Base-by-base conservation (phyloP, 1,140 invertebrate genomes). In the Drosophila suzukii region DNA sequence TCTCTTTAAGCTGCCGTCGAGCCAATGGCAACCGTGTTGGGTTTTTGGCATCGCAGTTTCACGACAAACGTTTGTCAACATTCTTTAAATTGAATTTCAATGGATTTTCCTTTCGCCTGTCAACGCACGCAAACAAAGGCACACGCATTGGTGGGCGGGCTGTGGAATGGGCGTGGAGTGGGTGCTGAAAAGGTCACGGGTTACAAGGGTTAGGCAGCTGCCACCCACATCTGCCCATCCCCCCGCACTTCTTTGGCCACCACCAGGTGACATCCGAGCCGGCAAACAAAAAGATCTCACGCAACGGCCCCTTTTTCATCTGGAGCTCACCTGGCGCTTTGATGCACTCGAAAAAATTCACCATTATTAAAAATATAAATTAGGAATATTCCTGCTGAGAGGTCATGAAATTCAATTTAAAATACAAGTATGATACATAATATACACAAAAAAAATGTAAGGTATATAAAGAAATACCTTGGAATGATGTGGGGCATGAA, bases 1-100 rank as follows among this genome's bases (percentile, higher is more conserved):
- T 56, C 61, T 53, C 72, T 67, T 58, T 75, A 75, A 75, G 46
- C 71, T 63, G 51, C 75, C 72, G 70, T 20, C 46, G 46, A n/a
- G 54, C 15, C 34, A 57, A 50, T 27, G 49, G 49, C 50, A 72
- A 55, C 38, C 58, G 24, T 38, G 20, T 39, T 66, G 67, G 39
- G 67, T 34, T 34, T 34, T 36, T n/a, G 66, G 34, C 24, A 43
- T 36, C 39, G 46, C 70, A 30, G 54, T 73, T 50, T 67, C 61
- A 63, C 78, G 75, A 78, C 75, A 78, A 78, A 78, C 75, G 75
- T 78, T 78, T 78, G 75, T 78, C 75, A 78, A 78, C 75, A 78
- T 58, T 78, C 59, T 71, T 78, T 63, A 78, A 78, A 78, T 78
- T 78, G 75, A 78, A 78, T 78, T 78, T 78, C 75, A 78, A 78